A percentile compares a stretch with the other conserved stretches of the same genome.
Conservation (phyloP, 2,797 vertebrate species). For the Emys orbicularis region DNA sequence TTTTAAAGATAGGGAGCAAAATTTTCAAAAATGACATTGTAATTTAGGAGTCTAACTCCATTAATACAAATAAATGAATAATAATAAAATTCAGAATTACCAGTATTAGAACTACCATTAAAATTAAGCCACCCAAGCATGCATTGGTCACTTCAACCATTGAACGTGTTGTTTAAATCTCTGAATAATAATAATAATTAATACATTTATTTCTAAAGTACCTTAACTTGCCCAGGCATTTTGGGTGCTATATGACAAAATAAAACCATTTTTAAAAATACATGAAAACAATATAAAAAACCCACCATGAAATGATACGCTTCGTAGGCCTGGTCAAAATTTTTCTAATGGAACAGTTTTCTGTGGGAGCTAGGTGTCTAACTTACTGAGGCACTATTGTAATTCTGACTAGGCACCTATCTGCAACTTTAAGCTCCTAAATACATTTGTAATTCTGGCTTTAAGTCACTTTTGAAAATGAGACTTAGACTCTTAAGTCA, state of each 20-base stretch:
- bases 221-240: conserved; percentile 76
- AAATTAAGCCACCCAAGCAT: conserved; percentile 72
- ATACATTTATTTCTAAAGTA: conserved; percentile 77
- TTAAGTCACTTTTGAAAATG: neutral
- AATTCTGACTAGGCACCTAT: neutral
- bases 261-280: conserved; percentile 74
- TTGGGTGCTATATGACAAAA: conserved; percentile 63
- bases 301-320: conserved; percentile 41
- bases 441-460: neutral
- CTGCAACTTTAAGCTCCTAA: neutral
- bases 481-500: neutral
- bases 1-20: neutral
- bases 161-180: conserved; percentile 76
- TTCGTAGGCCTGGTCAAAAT: conserved; percentile 58
- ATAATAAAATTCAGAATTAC: conserved; percentile 56
- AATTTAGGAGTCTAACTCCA: conserved; percentile 46
- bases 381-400: neutral
- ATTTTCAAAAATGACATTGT: neutral
- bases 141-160: conserved; percentile 76
- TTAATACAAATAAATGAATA: conserved; percentile 74
- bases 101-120: conserved; percentile 65
- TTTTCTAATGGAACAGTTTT: conserved; percentile 37
- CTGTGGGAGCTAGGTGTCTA: neutral
- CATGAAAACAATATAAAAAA: conserved; percentile 70
- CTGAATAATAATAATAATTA: conserved; percentile 77